Percentiles rank a stretch among this genome's conserved stretches.
Evolutionary conservation across 1,140 invertebrate species (phyloP).

Genomic region (Gryon sp.): DNA sequence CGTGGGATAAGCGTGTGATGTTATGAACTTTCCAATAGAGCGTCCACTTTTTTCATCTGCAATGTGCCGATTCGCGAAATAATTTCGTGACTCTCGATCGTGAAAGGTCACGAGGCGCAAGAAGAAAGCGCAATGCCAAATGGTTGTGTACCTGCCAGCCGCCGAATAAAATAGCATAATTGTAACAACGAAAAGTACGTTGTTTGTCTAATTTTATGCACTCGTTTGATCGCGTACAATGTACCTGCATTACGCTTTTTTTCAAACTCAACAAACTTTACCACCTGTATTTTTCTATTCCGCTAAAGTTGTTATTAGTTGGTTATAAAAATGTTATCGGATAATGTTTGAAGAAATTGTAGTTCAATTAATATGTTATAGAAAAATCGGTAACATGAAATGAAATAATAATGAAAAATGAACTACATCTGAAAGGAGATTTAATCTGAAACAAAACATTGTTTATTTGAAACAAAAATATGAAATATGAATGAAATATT

Average conservation of each 20-base stretch:
- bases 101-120: slow-evolving; percentile 59
- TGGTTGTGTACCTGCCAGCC: slow-evolving; percentile 27
- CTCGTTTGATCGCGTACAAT: slow-evolving; percentile 7
- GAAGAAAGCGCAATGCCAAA: slow-evolving; percentile 59
- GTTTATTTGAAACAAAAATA: too few relatives aligned
- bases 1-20: slow-evolving; percentile 38
- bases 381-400: too few relatives aligned
- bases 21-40: slow-evolving; percentile 58
- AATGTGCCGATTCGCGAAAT: slow-evolving; percentile 61
- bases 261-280: too few relatives aligned
- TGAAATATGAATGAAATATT: too few relatives aligned
- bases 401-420: too few relatives aligned
- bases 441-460: too few relatives aligned
- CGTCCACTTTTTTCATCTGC: slow-evolving; percentile 36
- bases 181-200: slow-evolving; percentile 34
- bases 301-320: too few relatives aligned
- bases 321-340: too few relatives aligned
- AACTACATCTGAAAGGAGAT: too few relatives aligned
- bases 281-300: too few relatives aligned
- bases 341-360: too few relatives aligned
- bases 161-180: slow-evolving; percentile 48
- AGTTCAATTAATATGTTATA: too few relatives aligned
- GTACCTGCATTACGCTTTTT: slow-evolving; percentile 24
- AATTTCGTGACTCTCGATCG: slow-evolving; percentile 65
- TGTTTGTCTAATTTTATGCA: slow-evolving; percentile 39